phyloP scores from a whole-genome alignment of 2,797 vertebrate genomes.

The Acanthopagrus latus region DNA sequence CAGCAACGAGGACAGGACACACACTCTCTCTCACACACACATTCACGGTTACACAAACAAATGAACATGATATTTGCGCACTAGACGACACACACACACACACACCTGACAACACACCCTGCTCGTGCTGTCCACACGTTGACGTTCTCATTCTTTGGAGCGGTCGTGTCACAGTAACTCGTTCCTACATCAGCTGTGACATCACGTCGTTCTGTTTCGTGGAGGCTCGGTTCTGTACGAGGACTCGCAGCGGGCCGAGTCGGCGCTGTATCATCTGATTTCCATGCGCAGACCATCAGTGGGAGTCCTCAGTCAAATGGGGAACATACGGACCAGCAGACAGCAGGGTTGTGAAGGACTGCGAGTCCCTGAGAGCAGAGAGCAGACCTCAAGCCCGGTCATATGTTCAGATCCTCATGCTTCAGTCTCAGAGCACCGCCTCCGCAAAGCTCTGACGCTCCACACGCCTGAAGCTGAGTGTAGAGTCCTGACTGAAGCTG shows the following conservation, averaged over 20 bases:
- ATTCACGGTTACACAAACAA: conserved; percentile 17
- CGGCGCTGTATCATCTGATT: not conserved
- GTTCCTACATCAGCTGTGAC: not conserved
- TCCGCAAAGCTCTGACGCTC: not conserved
- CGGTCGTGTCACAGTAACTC: not conserved
- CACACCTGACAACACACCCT: not conserved
- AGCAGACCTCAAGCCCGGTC: not conserved
- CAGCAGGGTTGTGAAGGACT: not conserved
- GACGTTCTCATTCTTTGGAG: too few species aligned
- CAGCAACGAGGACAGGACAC: conserved; percentile 38
- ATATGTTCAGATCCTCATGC: not conserved
- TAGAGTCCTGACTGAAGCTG: too few species aligned
- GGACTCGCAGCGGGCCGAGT: not conserved
- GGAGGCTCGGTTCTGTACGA: not conserved
- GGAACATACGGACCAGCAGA: conserved; percentile 1
- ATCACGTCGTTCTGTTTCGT: not conserved
- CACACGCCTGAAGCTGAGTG: too few species aligned
- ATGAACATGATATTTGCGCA: not conserved
- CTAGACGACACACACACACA: not conserved
- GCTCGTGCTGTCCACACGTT: not conserved
- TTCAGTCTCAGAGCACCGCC: not conserved
- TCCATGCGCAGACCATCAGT: not conserved
- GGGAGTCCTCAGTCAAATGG: not conserved
- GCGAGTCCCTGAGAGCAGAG: not conserved
- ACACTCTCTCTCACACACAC: conserved; percentile 4